Base-by-base conservation (phyloP, 2,888 invertebrate genomes). In the Anoplius nigerrimus region DNA sequence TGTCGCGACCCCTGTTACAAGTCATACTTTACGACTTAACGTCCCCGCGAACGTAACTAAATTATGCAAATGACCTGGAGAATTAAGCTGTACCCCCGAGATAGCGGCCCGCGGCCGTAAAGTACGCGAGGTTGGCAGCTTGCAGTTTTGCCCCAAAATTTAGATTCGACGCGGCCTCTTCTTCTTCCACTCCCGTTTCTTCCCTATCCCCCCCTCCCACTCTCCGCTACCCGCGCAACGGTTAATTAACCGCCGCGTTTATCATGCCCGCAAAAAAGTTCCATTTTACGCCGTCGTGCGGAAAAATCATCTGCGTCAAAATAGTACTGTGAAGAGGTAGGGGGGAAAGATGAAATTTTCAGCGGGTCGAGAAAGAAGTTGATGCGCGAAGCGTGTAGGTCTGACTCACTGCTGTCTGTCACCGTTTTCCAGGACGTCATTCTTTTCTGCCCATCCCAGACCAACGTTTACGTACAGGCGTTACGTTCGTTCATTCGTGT, bases 401-500 rank as follows among this genome's bases (percentile, higher is more conserved):
- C 34, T 34, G 34, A 34, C 34, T 34, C 34, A 34, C 34, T 34
- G 11, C 34, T 34, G 34, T 34, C 11, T 34, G 34, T 34, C 34
- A 34, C 34, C 34, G 8, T 34, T 34, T 34, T 34, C 34, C 34
- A n/a, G n/a, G n/a, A n/a, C n/a, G 53, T 15, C 21, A 15, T 20
- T 21, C 43, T 21, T 58, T 15, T 58, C n/a, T 45, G 61, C 66
- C 68, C 70, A 62, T 63, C 61, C 62, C n/a, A n/a, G n/a, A 52
- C 60, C 57, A 3, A 13, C 65, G 66, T 69, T 73, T 74, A 62
- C 62, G 70, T 67, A 69, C 70, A 69, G 66, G 56, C 46, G 58
- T 66, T 62, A 64, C 67, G 66, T 69, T 68, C 78, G 70, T 72
- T 75, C 77, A 76, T 45, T 75, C 78, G 79, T 75, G 71, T 76